phyloP scores from a whole-genome alignment of 2,888 invertebrate species.

The Belgica antarctica region DNA sequence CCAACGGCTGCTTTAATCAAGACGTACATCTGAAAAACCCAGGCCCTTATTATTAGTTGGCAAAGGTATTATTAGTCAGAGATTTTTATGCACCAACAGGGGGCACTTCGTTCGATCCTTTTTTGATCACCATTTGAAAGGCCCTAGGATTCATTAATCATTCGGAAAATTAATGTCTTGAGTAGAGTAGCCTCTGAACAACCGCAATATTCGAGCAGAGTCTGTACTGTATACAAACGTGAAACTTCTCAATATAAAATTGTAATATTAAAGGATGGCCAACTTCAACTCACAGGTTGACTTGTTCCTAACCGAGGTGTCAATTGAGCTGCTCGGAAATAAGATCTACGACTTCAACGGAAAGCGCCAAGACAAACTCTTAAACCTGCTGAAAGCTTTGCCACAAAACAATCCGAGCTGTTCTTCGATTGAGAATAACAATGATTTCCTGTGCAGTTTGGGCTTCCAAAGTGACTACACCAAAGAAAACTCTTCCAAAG shows the following conservation, averaged over 20 bases:
- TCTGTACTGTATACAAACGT: background rate
- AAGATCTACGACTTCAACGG: constrained; percentile 44
- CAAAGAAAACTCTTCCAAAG: background rate
- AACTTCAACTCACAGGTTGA: constrained; percentile 28
- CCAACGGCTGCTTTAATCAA: too few relatives aligned
- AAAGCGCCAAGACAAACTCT: constrained; percentile 17
- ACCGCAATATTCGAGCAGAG: too few relatives aligned
- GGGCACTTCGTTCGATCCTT: too few relatives aligned
- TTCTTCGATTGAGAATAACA: background rate
- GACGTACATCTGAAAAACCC: too few relatives aligned
- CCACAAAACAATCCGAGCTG: background rate
- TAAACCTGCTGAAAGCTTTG: constrained; percentile 21
- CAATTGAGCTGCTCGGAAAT: constrained; percentile 44
- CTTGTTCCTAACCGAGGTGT: constrained; percentile 44
- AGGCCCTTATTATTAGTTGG: too few relatives aligned
- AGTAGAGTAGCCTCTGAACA: too few relatives aligned
- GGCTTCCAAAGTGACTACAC: constrained; percentile 22
- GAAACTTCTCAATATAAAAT: too few relatives aligned
- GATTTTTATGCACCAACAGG: too few relatives aligned
- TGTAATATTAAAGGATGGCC: background rate
- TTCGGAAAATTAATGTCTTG: too few relatives aligned
- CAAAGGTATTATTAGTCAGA: too few relatives aligned
- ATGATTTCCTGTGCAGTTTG: constrained; percentile 31
- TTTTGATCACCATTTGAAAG: too few relatives aligned
- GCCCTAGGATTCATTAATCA: too few relatives aligned